Conservation (phyloP, 2,797 vertebrate genomes). For the Bufotes viridis region DNA sequence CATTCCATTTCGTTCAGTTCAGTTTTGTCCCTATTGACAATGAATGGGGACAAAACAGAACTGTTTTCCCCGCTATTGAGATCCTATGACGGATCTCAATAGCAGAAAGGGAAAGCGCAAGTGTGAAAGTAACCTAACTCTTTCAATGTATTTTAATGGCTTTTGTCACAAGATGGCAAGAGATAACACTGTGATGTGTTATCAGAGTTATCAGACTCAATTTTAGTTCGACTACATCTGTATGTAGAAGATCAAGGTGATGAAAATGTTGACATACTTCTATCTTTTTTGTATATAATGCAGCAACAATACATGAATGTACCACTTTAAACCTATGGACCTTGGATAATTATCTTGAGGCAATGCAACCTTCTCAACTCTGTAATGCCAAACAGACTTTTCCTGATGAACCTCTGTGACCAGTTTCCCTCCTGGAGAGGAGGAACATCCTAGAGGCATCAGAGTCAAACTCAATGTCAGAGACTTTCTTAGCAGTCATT, state of each 20-base stretch:
- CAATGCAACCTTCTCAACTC: constrained; percentile 68
- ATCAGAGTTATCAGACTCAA: not conserved
- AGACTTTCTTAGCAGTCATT: constrained; percentile 61
- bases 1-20: no score
- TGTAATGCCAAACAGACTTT: constrained; percentile 66
- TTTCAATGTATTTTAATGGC: no score
- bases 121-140: no score
- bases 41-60: no score
- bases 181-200: no score
- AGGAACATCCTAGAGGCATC: constrained; percentile 65
- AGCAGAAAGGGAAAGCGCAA: no score
- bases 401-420: constrained; percentile 39
- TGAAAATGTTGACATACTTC: not conserved
- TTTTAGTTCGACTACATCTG: no score
- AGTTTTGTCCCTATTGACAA: no score
- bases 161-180: no score
- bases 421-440: constrained; percentile 61
- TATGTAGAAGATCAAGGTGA: not conserved
- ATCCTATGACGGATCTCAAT: no score
- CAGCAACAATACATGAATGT: not conserved
- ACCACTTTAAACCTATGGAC: constrained; percentile 57
- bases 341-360: constrained; percentile 59
- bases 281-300: not conserved
- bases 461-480: constrained; percentile 51
- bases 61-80: no score